A percentile compares a stretch with the other conserved stretches of the same genome.
Evolutionary conservation across 2,113 vertebrate genomes (phyloP).

Genomic region (Myotis lucifugus): DNA sequence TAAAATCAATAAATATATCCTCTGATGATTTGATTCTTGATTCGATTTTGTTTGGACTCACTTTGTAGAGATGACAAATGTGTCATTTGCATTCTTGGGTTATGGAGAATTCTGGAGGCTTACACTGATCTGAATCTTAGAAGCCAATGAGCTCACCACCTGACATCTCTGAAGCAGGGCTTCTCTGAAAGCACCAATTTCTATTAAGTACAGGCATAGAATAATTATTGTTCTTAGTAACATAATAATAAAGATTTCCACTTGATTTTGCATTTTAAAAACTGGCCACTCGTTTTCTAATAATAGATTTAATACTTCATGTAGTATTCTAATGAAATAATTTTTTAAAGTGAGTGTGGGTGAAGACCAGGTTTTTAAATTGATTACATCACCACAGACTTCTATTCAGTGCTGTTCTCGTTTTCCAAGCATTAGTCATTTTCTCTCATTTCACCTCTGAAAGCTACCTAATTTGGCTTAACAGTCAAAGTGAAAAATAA

Average conservation of each 20-base stretch:
- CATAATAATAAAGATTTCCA: neutral
- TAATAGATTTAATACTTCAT: neutral
- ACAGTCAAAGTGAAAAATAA: conserved; percentile 72
- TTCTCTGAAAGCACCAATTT: neutral
- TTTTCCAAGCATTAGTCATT: conserved; percentile 70
- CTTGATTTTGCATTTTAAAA: conserved; percentile 40
- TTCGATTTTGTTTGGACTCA: neutral
- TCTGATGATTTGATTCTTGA: neutral
- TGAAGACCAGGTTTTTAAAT: neutral
- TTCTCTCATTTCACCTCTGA: conserved; percentile 67
- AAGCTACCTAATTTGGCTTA: conserved; percentile 76
- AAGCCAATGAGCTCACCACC: neutral
- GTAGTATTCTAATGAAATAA: neutral
- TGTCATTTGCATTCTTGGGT: neutral
- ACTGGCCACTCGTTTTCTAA: neutral
- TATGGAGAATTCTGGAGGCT: neutral
- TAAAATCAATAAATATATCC: neutral
- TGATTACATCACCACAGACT: neutral
- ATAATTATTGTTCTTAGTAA: neutral
- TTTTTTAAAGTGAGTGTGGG: neutral
- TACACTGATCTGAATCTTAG: neutral
- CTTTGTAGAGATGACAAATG: neutral
- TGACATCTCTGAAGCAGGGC: neutral
- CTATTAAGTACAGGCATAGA: neutral
- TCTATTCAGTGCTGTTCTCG: neutral